phyloP scores from a whole-genome alignment of 2,113 vertebrate species.

The Pleuronectes platessa region DNA sequence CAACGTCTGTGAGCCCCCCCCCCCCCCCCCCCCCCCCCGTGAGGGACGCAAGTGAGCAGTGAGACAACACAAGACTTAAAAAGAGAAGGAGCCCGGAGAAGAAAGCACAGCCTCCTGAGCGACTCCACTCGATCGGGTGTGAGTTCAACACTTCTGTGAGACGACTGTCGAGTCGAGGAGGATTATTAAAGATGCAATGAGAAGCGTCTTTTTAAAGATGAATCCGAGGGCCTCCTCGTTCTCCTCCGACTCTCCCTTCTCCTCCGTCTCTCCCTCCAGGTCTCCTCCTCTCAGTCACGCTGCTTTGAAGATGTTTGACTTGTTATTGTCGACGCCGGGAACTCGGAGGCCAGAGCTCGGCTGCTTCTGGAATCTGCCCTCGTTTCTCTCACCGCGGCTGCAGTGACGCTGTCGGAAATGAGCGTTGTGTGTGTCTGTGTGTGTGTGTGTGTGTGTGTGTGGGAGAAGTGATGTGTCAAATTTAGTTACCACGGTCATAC shows the following conservation, averaged over 20 bases:
- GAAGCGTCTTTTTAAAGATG: conserved; percentile 74
- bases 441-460: background rate
- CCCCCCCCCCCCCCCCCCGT: background rate
- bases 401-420: conserved; percentile 11
- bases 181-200: conserved; percentile 74
- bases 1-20: background rate
- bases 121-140: conserved; percentile 47
- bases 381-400: background rate
- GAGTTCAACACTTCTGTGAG: conserved; percentile 67
- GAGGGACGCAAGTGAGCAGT: conserved; percentile 38
- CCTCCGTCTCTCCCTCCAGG: background rate
- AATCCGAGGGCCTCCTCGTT: conserved; percentile 58
- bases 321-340: conserved; percentile 31
- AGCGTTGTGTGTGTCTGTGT: background rate
- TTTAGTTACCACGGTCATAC: conserved; percentile 37
- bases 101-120: conserved; percentile 44
- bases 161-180: conserved; percentile 51
- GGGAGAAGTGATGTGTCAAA: conserved; percentile 9
- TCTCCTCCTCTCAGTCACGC: conserved; percentile 9
- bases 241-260: conserved; percentile 18
- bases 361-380: conserved; percentile 39
- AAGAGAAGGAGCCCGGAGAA: conserved; percentile 35
- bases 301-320: conserved; percentile 53
- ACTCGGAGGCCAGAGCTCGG: conserved; percentile 13
- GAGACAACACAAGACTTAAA: conserved; percentile 48